phyloP scores from a whole-genome alignment of 1,140 invertebrate species.

The Teleopsis dalmanni region DNA sequence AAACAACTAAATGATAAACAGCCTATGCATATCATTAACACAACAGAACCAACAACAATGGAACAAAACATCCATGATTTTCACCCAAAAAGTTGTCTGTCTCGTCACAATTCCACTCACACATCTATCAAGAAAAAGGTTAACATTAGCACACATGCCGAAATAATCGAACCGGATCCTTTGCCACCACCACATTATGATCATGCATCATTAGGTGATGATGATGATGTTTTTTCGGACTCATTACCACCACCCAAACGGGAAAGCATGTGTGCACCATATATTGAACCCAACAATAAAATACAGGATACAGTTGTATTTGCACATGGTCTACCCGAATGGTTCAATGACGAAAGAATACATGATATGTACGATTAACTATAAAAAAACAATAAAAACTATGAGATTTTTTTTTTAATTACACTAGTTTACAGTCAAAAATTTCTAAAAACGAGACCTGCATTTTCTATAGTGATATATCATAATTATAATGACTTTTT shows the following conservation, averaged over 20 bases:
- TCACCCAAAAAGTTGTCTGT: conserved; percentile 38
- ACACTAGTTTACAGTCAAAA: too few relatives aligned
- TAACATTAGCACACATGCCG: conserved; percentile 36
- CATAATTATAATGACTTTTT: too few relatives aligned
- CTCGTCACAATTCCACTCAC: conserved; percentile 35
- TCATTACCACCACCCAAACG: conserved; percentile 38
- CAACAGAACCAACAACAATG: conserved; percentile 10
- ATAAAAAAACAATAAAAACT: too few relatives aligned
- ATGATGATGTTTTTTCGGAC: conserved; percentile 47
- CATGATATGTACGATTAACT: conserved; percentile 32
- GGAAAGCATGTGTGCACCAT: conserved; percentile 44
- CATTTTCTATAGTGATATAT: too few relatives aligned
- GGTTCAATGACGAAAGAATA: conserved; percentile 41
- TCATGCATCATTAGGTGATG: conserved; percentile 24
- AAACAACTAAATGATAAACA: too few relatives aligned
- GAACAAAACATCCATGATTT: too few relatives aligned
- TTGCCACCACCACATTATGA: conserved; percentile 19
- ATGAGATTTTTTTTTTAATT: too few relatives aligned
- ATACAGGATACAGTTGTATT: conserved; percentile 30
- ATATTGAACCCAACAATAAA: conserved; percentile 28
- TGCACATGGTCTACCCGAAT: conserved; percentile 36
- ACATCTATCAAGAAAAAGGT: conserved; percentile 42
- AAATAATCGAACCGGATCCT: conserved; percentile 37
- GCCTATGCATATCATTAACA: too few relatives aligned
- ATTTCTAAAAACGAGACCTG: too few relatives aligned